phyloP scores from a whole-genome alignment of 2,888 invertebrate species.

The Saturnia japonica region DNA sequence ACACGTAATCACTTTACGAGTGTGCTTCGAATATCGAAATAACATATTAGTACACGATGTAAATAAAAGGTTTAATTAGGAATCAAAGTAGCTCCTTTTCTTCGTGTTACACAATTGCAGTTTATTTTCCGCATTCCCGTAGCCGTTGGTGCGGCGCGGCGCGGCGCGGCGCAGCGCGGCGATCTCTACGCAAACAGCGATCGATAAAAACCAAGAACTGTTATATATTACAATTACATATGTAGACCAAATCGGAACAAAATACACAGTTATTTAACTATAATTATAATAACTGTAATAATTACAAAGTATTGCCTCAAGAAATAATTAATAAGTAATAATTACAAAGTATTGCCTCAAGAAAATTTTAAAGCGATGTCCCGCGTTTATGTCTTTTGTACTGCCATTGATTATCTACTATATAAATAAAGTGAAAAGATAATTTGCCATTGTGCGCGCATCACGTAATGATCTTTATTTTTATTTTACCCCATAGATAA shows the following conservation, averaged over 20 bases:
- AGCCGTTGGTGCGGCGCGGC: constrained; percentile 19
- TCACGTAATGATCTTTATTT: too few relatives aligned
- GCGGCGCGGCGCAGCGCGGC: constrained; percentile 4
- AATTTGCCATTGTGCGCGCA: too few relatives aligned
- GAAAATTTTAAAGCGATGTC: background rate
- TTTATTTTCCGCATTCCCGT: constrained; percentile 15
- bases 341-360: background rate
- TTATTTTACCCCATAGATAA: background rate
- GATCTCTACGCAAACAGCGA: background rate
- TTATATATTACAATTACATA: background rate
- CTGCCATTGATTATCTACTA: constrained; percentile 8
- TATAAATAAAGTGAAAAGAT: too few relatives aligned
- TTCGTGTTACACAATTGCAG: background rate
- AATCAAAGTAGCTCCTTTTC: background rate
- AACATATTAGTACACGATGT: constrained; percentile 14
- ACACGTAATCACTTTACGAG: constrained; percentile 30
- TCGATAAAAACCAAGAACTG: background rate
- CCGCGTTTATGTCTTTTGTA: constrained; percentile 54
- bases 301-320: background rate
- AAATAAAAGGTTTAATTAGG: constrained; percentile 9
- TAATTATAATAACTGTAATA: background rate
- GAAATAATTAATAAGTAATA: background rate
- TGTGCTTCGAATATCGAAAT: constrained; percentile 20
- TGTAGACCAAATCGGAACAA: background rate
- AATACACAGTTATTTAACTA: background rate